Conservation (phyloP, 2,797 vertebrate genomes). For the Microctenopoma steveboyesi region DNA sequence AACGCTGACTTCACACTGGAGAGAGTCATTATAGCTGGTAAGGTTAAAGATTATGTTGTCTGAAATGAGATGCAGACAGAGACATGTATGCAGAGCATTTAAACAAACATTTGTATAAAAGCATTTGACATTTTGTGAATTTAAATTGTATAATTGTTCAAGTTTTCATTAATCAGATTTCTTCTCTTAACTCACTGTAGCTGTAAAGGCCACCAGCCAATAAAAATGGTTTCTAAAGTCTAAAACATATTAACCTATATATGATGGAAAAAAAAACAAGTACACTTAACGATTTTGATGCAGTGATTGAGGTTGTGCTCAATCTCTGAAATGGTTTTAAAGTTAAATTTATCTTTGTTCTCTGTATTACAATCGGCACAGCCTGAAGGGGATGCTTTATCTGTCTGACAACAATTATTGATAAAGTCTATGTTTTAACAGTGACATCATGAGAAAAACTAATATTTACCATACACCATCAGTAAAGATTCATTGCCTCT, state of each 20-base stretch:
- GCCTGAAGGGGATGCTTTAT: not conserved
- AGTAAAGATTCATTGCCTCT: conserved; percentile 49
- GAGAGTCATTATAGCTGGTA: conserved; percentile 21
- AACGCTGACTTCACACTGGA: conserved; percentile 57
- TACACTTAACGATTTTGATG: no score
- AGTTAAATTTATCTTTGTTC: not conserved
- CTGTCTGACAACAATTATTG: not conserved
- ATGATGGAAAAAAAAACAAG: no score
- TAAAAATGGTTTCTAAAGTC: no score
- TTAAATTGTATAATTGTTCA: no score
- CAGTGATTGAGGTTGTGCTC: no score
- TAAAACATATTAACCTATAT: no score
- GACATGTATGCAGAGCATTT: not conserved
- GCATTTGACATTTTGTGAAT: no score
- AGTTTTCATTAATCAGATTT: no score
- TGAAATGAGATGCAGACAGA: conserved; percentile 41
- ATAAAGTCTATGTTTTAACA: not conserved
- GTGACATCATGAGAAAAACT: not conserved
- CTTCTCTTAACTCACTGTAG: no score
- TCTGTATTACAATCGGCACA: not conserved
- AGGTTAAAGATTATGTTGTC: conserved; percentile 50
- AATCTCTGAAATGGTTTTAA: no score
- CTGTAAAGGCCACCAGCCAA: no score
- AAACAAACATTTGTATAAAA: not conserved
- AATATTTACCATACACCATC: conserved; percentile 62